Evolutionary conservation across 1,140 invertebrate genomes (phyloP).

Genomic region (Drosophila nigromelanica): DNA sequence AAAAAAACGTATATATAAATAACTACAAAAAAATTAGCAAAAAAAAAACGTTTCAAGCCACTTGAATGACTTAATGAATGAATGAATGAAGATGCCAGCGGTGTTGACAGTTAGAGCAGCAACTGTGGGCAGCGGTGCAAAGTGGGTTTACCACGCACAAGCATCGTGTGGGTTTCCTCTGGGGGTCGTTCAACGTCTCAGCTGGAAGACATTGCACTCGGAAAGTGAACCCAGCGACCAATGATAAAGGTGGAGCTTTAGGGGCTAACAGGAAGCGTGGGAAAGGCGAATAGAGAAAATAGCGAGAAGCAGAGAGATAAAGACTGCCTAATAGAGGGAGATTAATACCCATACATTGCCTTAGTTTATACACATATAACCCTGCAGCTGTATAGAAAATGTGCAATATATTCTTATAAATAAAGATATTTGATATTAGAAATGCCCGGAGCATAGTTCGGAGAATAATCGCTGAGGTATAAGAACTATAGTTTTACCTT

Average conservation of each 20-base stretch:
- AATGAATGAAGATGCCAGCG: constrained; percentile 37
- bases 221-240: background rate
- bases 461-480: too few species aligned
- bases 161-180: constrained; percentile 19
- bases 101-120: constrained; percentile 13
- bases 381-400: too few species aligned
- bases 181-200: constrained; percentile 40
- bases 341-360: too few species aligned
- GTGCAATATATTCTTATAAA: too few species aligned
- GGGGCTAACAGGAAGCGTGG: background rate
- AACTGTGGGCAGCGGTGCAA: constrained; percentile 17
- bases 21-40: background rate
- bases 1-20: background rate
- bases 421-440: background rate
- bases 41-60: constrained; percentile 24
- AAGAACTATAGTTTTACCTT: too few species aligned
- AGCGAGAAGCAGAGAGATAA: background rate
- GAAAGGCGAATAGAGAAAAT: background rate
- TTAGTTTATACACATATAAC: too few species aligned
- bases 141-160: constrained; percentile 14
- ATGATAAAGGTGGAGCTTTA: background rate
- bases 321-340: background rate
- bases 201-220: constrained; percentile 36
- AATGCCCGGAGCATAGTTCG: too few species aligned
- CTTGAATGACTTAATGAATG: constrained; percentile 59